phyloP scores from a whole-genome alignment of 2,113 vertebrate genomes.

The Mobula birostris region DNA sequence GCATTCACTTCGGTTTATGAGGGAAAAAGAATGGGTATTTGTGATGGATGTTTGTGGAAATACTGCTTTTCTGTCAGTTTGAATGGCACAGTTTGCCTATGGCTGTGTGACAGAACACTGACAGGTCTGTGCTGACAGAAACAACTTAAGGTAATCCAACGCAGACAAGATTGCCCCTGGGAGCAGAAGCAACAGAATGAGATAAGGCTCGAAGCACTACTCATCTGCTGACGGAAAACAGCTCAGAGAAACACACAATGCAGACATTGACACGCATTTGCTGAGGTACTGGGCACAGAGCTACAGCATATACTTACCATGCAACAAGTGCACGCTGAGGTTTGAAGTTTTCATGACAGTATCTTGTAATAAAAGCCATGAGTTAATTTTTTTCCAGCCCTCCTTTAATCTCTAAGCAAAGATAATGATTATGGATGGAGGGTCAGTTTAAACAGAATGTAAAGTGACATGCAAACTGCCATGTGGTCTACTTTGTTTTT shows the following conservation, averaged over 20 bases:
- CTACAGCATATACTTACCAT: not conserved
- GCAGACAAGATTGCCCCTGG: not conserved
- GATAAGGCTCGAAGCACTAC: slow-evolving; percentile 1
- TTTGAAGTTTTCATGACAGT: not conserved
- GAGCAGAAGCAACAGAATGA: not conserved
- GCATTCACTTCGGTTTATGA: not conserved
- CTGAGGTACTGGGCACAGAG: not conserved
- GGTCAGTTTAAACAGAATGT: not conserved
- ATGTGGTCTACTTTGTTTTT: not conserved
- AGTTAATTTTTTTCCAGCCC: not conserved
- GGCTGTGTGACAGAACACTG: not conserved
- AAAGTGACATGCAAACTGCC: not conserved
- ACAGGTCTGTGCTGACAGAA: not conserved
- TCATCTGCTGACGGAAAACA: not conserved
- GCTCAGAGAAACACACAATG: not conserved
- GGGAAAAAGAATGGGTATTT: not conserved
- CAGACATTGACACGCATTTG: not conserved
- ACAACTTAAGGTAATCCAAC: slow-evolving; percentile 2
- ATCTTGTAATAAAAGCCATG: not conserved
- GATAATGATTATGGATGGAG: not conserved
- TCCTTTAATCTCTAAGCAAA: not conserved
- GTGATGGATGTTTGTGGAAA: not conserved
- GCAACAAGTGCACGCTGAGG: not conserved
- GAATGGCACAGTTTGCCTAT: not conserved
- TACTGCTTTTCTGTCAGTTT: not conserved